A percentile compares a stretch with the other conserved stretches of the same genome.
These are phyloP conservation scores for Mesocentrotus franciscanus DNA, from an alignment of 53 echinoderm and acorn worm genomes.

Conservation along the genomic window DNA sequence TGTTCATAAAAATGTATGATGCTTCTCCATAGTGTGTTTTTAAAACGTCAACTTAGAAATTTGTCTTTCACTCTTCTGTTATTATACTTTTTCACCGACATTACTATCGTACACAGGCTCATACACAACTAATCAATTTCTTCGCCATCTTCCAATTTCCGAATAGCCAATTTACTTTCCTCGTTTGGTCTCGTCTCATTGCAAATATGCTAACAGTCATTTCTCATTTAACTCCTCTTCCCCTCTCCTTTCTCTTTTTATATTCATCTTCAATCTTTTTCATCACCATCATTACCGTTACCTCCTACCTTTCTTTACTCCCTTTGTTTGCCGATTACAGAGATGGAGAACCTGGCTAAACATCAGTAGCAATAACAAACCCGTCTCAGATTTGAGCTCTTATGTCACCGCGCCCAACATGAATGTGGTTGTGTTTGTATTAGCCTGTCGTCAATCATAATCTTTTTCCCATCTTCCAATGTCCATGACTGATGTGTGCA, in stretches of 20 bases:
- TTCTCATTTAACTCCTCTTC: not conserved
- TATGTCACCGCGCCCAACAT: constrained; percentile 11
- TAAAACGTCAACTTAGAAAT: not conserved
- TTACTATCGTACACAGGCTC: not conserved
- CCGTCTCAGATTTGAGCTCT: constrained; percentile 11
- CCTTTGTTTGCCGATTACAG: not conserved
- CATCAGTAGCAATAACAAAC: not conserved
- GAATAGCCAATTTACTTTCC: not conserved
- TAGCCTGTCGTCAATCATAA: constrained; percentile 27
- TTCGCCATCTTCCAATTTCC: not conserved
- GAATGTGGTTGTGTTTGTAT: constrained; percentile 26
- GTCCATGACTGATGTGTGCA: constrained; percentile 24
- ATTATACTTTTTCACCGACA: not conserved
- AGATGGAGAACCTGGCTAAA: constrained; percentile 5
- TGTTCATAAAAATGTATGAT: too few relatives aligned
- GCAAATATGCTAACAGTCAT: constrained; percentile 17
- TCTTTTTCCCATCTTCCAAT: constrained; percentile 18
- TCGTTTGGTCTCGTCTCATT: not conserved
- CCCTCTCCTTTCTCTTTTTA: not conserved
- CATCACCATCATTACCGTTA: not conserved
- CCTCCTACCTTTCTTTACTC: not conserved
- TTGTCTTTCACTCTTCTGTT: not conserved
- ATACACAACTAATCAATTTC: not conserved
- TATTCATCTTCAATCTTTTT: not conserved
- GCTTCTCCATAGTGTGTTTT: too few relatives aligned